Base-by-base conservation (phyloP, 1,140 invertebrate species). In the Chlorops oryzae region DNA sequence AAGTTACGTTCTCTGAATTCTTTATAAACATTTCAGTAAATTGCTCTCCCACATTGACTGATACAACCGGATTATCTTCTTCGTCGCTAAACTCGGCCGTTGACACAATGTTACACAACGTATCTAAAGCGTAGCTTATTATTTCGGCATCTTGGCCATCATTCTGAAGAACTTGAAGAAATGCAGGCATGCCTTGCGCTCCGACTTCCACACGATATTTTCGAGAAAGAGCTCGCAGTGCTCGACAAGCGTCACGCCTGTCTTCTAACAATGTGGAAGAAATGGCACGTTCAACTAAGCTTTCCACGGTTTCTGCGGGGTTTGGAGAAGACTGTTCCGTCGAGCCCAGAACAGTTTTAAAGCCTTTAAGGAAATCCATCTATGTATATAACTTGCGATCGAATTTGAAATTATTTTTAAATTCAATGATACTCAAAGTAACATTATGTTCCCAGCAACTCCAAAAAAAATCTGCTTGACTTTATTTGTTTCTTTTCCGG, bases 21-120 rank as follows among this genome's bases (percentile, higher is more conserved):
- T 98, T 98, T 6, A 97, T 88, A 66, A 98, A 96, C 78, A 98
- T 97, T 78, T 99, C 96, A 5, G 96, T 96, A 66, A 99, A 98
- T 68, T 97, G 92, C 65, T 91, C 88, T 9, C 96, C 95, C 41
- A 83, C 78, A 58, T 83, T 83, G n/a, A 80, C 74, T 2, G 78
- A 75, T 12, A 82, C 74, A 15, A 74, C 66, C 5, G 76, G 76
- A 55, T 79, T 78, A 42, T 82, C 79, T 73, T 83, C 81, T 76
- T 91, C 88, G 72, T 90, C 88, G 23, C 91, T 86, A 61, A 90
- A 87, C 28, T 82, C 78, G 65, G 92, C 86, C 59, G 86, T 84
- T 17, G 84, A 86, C 51, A 92, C 92, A 47, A 98, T 82, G 74
- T 95, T 92, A 64, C 87, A 89, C 1, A 99, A 75, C 2, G 92